phyloP scores from a whole-genome alignment of 2,888 invertebrate species.

The Volucella zonaria region DNA sequence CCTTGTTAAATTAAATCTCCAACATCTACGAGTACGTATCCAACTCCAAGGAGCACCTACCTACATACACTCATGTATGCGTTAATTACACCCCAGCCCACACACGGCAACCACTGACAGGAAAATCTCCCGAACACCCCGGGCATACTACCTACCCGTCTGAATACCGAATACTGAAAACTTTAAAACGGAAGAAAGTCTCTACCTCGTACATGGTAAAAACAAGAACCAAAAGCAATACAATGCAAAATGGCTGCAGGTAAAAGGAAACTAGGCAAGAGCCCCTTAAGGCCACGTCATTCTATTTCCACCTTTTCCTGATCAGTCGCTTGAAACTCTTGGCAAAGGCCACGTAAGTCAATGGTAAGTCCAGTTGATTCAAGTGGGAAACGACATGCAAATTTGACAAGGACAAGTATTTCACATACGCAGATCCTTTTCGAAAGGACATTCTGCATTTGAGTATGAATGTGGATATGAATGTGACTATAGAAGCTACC shows the following conservation, averaged over 20 bases:
- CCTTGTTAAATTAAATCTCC: constrained; percentile 57
- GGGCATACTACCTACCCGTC: background rate
- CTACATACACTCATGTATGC: constrained; percentile 48
- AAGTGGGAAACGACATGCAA: constrained; percentile 47
- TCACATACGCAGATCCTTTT: background rate
- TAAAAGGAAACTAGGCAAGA: constrained; percentile 3
- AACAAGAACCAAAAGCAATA: background rate
- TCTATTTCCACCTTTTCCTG: constrained; percentile 12
- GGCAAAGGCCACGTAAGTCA: constrained; percentile 61
- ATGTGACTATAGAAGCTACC: constrained; percentile 30
- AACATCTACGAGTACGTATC: constrained; percentile 33
- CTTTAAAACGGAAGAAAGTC: constrained; percentile 44
- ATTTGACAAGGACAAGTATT: constrained; percentile 45
- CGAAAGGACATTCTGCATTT: background rate
- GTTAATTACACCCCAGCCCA: constrained; percentile 66
- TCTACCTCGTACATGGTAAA: background rate
- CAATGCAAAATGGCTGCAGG: constrained; percentile 35
- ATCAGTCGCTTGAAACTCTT: constrained; percentile 11
- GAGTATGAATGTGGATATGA: background rate
- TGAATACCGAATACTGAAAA: constrained; percentile 5
- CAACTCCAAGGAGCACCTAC: no score
- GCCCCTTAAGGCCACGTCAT: constrained; percentile 58
- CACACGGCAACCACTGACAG: constrained; percentile 41
- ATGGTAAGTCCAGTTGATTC: constrained; percentile 30
- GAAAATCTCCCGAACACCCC: background rate